phyloP scores from a whole-genome alignment of 2,888 invertebrate genomes.

The Pecten maximus region DNA sequence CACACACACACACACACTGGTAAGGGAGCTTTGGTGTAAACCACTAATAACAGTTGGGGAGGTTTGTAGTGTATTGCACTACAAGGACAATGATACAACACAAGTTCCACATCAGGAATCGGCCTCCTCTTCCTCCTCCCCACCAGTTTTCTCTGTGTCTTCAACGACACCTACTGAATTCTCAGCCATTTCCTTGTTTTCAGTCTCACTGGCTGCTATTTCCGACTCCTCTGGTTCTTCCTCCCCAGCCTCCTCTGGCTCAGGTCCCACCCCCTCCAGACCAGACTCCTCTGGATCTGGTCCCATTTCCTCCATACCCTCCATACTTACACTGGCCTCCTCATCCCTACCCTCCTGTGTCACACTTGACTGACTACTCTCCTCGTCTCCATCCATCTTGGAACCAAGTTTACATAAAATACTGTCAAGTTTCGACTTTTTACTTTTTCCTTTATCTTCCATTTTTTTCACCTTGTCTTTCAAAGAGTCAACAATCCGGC shows the following conservation, averaged over 20 bases:
- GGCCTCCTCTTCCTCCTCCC: slow-evolving; percentile 43
- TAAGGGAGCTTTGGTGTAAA: neutral
- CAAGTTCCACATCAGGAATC: slow-evolving; percentile 23
- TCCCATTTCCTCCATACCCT: neutral
- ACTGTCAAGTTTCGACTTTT: slow-evolving; percentile 50
- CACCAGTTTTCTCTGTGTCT: slow-evolving; percentile 14
- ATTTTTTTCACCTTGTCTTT: slow-evolving; percentile 77
- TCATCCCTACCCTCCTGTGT: slow-evolving; percentile 43
- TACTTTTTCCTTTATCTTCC: slow-evolving; percentile 63
- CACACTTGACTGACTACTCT: neutral
- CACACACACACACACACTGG: neutral
- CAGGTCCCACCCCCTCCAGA: neutral
- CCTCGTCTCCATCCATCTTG: slow-evolving; percentile 5
- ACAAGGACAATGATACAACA: neutral
- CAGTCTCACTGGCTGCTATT: neutral
- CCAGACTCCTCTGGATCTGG: slow-evolving; percentile 15
- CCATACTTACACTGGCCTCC: slow-evolving; percentile 31
- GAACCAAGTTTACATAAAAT: slow-evolving; percentile 50
- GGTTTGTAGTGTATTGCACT: slow-evolving; percentile 13
- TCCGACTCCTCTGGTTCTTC: slow-evolving; percentile 25
- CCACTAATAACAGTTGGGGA: neutral
- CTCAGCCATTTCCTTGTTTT: neutral
- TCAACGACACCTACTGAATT: neutral
- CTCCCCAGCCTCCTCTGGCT: neutral
- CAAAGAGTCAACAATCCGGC: slow-evolving; percentile 74